Conservation (phyloP, 2,797 vertebrate genomes). For the Sciaenops ocellatus region DNA sequence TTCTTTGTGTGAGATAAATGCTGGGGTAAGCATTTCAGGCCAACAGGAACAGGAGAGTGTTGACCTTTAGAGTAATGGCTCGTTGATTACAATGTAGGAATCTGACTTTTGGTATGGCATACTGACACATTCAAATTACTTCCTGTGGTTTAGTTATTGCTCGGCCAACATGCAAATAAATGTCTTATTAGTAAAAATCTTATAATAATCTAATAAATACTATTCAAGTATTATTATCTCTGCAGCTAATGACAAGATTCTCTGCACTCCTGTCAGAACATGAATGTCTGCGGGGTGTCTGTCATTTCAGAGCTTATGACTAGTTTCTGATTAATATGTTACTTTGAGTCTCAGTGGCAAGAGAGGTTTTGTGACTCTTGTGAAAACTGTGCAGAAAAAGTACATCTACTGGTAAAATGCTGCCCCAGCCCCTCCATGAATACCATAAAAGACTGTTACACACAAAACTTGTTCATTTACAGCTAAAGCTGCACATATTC, state of each 20-base stretch:
- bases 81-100: slow-evolving; percentile 59
- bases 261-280: not conserved
- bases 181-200: not conserved
- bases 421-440: not conserved
- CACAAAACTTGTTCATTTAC: not conserved
- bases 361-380: slow-evolving; percentile 2
- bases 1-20: slow-evolving; percentile 69
- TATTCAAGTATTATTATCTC: not conserved
- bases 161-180: not conserved
- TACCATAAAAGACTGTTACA: not conserved
- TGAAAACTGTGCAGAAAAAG: not conserved
- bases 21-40: slow-evolving; percentile 58
- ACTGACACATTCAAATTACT: slow-evolving; percentile 26
- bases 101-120: slow-evolving; percentile 42
- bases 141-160: slow-evolving; percentile 19
- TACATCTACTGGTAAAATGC: not conserved
- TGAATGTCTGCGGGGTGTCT: not conserved
- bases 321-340: not conserved
- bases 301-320: not conserved
- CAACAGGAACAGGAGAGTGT: slow-evolving; percentile 39
- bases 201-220: too few species aligned
- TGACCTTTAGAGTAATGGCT: slow-evolving; percentile 68
- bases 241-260: not conserved
- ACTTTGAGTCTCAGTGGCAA: not conserved
- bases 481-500: not conserved